Evolutionary conservation across 2,113 vertebrate genomes (phyloP).

Genomic region (Mionectes macconnelli): DNA sequence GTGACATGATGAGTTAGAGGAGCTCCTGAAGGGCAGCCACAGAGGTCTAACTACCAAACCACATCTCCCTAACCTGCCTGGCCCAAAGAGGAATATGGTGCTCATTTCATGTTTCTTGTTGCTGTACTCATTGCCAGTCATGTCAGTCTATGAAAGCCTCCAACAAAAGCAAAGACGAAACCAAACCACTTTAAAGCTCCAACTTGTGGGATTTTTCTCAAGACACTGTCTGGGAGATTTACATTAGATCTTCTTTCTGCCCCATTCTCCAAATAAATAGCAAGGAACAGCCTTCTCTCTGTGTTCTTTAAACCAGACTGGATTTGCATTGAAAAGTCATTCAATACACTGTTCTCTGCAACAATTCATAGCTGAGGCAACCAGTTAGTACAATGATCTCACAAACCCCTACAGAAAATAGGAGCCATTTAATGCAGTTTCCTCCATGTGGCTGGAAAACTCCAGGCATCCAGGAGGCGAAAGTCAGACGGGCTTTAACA

Average conservation of each 20-base stretch:
- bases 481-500: background rate
- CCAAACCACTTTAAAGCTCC: background rate
- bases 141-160: background rate
- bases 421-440: background rate
- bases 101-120: background rate
- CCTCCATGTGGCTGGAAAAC: slow-evolving; percentile 6
- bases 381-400: background rate
- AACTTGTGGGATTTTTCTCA: background rate
- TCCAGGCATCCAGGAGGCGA: background rate
- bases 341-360: background rate
- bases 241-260: background rate
- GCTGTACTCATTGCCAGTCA: background rate
- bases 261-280: background rate
- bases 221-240: background rate
- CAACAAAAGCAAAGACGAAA: slow-evolving; percentile 1
- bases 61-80: background rate
- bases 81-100: background rate
- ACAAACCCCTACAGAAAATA: background rate
- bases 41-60: background rate
- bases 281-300: background rate
- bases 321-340: background rate
- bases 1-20: background rate
- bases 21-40: background rate
- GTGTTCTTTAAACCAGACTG: background rate
- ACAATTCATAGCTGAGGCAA: background rate